These are phyloP conservation scores for Leucoraja ocellata DNA, from an alignment of 2,797 vertebrate species.

Conservation along the genomic window DNA sequence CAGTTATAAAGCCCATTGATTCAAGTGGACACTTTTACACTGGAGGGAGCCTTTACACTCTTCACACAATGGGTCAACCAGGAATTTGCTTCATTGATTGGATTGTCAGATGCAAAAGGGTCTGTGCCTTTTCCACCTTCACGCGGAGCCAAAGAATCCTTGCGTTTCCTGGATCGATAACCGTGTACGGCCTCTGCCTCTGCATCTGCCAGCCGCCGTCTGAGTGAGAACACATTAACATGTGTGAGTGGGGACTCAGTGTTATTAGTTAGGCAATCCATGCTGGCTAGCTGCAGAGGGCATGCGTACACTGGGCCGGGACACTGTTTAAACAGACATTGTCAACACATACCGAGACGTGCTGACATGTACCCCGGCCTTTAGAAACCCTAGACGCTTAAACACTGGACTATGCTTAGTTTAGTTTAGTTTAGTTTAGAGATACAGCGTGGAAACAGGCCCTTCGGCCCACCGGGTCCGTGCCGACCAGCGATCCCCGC, in stretches of 20 bases:
- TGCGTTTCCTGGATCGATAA: background rate
- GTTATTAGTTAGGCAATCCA: background rate
- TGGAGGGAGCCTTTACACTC: background rate
- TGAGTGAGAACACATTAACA: background rate
- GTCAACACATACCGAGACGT: background rate
- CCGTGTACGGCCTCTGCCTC: background rate
- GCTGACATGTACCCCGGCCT: background rate
- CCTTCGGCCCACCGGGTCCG: too few relatives aligned
- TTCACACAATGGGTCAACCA: background rate
- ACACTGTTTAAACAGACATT: background rate
- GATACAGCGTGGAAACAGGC: too few relatives aligned
- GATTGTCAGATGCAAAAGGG: background rate
- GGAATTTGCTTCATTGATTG: background rate
- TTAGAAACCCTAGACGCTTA: background rate
- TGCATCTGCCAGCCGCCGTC: background rate
- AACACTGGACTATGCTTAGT: background rate
- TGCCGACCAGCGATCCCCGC: too few relatives aligned
- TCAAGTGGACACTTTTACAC: background rate
- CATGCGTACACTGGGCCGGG: conserved; percentile 5
- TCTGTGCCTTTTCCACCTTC: background rate
- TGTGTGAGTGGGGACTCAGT: background rate
- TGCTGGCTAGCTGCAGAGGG: conserved; percentile 21
- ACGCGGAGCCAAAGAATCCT: background rate
- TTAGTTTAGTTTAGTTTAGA: too few relatives aligned
- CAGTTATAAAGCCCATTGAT: background rate